Conservation (phyloP, 2,797 vertebrate genomes). For the Acrossocheilus wenchowensis region DNA sequence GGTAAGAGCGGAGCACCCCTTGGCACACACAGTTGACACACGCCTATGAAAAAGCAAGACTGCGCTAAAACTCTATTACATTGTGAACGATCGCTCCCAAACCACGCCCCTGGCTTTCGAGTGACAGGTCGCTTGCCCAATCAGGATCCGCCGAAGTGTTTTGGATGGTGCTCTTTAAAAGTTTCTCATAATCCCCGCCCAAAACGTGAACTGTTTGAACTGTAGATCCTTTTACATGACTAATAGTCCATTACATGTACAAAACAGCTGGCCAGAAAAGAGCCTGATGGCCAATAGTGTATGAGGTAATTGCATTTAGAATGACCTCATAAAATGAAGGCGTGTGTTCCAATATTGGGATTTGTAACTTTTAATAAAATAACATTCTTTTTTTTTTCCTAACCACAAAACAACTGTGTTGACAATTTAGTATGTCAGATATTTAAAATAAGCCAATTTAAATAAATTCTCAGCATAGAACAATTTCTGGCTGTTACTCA, state of each 20-base stretch:
- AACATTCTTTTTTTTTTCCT: not conserved
- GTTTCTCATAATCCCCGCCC: constrained; percentile 34
- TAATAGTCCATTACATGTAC: constrained; percentile 33
- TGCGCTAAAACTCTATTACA: constrained; percentile 70
- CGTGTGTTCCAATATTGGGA: not conserved
- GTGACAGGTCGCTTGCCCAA: constrained; percentile 67
- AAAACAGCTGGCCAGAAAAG: constrained; percentile 28
- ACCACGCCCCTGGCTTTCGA: constrained; percentile 65
- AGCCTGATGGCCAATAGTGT: not conserved
- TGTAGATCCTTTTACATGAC: constrained; percentile 29
- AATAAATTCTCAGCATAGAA: not conserved
- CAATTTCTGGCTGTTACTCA: not conserved
- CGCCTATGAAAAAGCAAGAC: constrained; percentile 63
- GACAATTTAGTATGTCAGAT: not conserved
- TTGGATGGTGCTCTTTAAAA: constrained; percentile 27
- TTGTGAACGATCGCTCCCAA: constrained; percentile 43
- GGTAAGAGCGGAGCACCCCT: constrained; percentile 60
- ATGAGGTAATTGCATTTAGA: constrained; percentile 23
- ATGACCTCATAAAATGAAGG: constrained; percentile 1
- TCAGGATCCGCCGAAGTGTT: constrained; percentile 43
- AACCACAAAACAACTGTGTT: not conserved
- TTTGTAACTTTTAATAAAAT: not conserved
- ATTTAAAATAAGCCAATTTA: not conserved
- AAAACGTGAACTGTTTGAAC: constrained; percentile 35
- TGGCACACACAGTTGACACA: constrained; percentile 63